phyloP scores from a whole-genome alignment of 2,888 invertebrate species.

The Steromphala cineraria region DNA sequence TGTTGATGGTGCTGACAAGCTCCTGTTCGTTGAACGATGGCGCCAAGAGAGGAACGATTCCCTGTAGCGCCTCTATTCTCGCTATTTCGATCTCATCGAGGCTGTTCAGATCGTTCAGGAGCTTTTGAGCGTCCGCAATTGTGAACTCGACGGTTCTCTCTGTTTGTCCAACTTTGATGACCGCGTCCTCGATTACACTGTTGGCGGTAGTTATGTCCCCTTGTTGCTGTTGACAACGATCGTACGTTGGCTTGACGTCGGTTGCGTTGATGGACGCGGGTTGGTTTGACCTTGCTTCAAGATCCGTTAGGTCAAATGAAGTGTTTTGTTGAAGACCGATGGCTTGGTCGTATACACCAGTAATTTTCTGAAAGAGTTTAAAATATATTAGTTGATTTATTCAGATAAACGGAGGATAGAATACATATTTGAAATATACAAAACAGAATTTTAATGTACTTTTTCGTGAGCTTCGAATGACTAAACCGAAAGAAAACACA shows the following conservation, averaged over 20 bases:
- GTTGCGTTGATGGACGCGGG: not conserved
- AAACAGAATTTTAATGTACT: too few species aligned
- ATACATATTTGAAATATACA: too few species aligned
- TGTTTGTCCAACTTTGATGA: not conserved
- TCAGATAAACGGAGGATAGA: too few species aligned
- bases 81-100: conserved; percentile 16
- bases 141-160: not conserved
- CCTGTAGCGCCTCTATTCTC: not conserved
- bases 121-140: not conserved
- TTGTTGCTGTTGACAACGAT: not conserved
- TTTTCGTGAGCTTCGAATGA: too few species aligned
- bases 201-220: not conserved
- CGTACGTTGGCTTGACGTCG: not conserved
- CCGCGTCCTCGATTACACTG: not conserved
- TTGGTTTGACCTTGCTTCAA: not conserved
- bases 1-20: not conserved
- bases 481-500: too few species aligned
- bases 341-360: conserved; percentile 1
- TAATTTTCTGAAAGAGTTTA: not conserved
- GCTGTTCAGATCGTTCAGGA: not conserved
- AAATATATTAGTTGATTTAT: too few species aligned
- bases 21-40: not conserved
- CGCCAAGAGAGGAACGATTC: not conserved
- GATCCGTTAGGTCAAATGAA: not conserved
- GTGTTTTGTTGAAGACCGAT: not conserved